phyloP scores from a whole-genome alignment of 1,140 invertebrate species.

The Drosophila oshimai region DNA sequence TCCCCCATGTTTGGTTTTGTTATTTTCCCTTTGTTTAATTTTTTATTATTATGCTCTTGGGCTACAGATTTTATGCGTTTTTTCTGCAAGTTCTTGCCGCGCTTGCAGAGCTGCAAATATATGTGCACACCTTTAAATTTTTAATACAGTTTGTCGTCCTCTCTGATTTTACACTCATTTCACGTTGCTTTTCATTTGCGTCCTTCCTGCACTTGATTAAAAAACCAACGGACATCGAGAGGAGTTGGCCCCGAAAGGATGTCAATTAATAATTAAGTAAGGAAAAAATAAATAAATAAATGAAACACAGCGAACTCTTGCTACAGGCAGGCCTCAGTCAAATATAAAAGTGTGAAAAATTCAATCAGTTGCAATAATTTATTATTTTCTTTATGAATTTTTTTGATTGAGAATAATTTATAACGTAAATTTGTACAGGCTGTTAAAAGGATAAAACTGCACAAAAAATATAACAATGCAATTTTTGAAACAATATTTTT shows the following conservation, averaged over 20 bases:
- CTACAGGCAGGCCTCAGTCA: slow-evolving; percentile 3
- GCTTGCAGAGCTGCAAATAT: slow-evolving; percentile 52
- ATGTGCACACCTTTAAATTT: slow-evolving; percentile 58
- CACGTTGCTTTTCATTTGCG: background rate
- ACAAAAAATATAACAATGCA: background rate
- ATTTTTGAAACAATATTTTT: background rate
- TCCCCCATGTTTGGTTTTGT: slow-evolving; percentile 23
- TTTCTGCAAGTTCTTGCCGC: background rate
- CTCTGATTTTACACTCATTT: slow-evolving; percentile 55
- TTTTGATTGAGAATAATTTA: slow-evolving; percentile 5
- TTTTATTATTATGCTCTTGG: slow-evolving; percentile 59
- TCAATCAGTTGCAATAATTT: slow-evolving; percentile 26
- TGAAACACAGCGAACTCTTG: no score
- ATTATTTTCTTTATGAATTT: slow-evolving; percentile 8
- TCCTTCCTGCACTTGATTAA: slow-evolving; percentile 38
- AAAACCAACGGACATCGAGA: slow-evolving; percentile 14
- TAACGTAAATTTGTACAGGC: background rate
- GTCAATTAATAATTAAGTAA: slow-evolving; percentile 48
- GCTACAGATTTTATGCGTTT: slow-evolving; percentile 14
- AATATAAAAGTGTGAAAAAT: slow-evolving; percentile 39
- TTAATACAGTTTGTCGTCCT: slow-evolving; percentile 61
- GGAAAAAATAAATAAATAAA: slow-evolving; percentile 12
- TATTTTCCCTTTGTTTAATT: slow-evolving; percentile 57
- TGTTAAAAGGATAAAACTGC: background rate
- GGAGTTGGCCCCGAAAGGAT: slow-evolving; percentile 5